Evolutionary conservation across 2,888 invertebrate species (phyloP).

Genomic region (Brachyptera putata): DNA sequence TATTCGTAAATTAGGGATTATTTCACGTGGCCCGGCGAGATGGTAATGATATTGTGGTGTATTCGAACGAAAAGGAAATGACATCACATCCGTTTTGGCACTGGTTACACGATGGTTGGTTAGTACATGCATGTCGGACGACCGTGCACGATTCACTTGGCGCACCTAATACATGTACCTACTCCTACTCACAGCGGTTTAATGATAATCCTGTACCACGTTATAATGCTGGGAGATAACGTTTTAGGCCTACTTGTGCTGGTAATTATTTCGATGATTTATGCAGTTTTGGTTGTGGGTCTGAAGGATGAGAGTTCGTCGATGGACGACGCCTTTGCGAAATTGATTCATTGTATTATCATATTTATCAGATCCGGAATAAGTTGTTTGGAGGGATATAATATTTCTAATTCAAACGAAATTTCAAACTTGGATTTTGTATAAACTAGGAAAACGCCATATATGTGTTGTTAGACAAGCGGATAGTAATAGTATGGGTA

Average conservation of each 20-base stretch:
- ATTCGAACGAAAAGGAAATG: conserved; percentile 23
- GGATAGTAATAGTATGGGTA: no score
- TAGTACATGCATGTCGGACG: conserved; percentile 2
- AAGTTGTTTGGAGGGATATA: no score
- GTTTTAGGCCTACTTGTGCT: neutral
- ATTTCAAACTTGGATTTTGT: no score
- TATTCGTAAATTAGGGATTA: neutral
- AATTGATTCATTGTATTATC: no score
- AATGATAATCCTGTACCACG: neutral
- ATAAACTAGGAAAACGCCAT: no score
- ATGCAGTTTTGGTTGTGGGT: no score
- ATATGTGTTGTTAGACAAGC: no score
- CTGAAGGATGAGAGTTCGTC: no score
- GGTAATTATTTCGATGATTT: conserved; percentile 6
- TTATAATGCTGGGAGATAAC: neutral
- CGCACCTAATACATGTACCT: conserved; percentile 9
- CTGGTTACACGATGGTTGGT: neutral
- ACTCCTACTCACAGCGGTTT: neutral
- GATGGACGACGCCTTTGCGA: no score
- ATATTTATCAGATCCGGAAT: no score
- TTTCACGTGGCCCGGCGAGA: conserved; percentile 11
- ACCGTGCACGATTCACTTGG: neutral
- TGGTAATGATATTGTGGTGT: no score
- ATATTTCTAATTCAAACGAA: no score
- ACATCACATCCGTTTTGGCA: conserved; percentile 32